Percentiles rank a stretch among this genome's conserved stretches.
Evolutionary conservation across 2,888 invertebrate genomes (phyloP).

Genomic region (Hoplodrina blanda): DNA sequence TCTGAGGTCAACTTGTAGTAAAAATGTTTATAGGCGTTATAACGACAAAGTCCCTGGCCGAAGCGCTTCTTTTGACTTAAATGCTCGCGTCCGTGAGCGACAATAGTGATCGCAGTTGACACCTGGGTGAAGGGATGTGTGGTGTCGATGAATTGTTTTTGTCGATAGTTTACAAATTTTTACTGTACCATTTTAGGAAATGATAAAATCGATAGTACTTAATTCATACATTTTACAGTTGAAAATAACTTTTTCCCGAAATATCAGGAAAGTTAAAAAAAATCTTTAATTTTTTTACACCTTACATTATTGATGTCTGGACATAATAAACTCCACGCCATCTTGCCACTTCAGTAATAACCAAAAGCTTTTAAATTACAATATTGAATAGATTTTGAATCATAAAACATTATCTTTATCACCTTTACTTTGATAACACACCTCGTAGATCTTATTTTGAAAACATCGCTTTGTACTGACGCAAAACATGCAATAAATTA

Average conservation of each 20-base stretch:
- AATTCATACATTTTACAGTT: neutral
- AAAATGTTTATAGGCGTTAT: constrained; percentile 77
- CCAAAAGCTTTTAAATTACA: constrained; percentile 11
- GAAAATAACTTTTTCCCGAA: neutral
- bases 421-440: constrained; percentile 40
- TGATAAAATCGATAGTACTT: neutral
- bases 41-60: constrained; percentile 82
- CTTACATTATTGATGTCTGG: neutral
- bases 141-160: constrained; percentile 43
- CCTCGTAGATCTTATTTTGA: constrained; percentile 53
- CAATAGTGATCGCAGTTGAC: constrained; percentile 86
- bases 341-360: neutral
- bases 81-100: constrained; percentile 85
- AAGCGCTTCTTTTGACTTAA: constrained; percentile 87
- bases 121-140: constrained; percentile 82
- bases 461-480: constrained; percentile 43
- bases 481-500: constrained; percentile 58
- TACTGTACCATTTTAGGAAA: neutral
- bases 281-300: neutral
- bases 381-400: constrained; percentile 23
- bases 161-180: constrained; percentile 46
- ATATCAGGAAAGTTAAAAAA: neutral
- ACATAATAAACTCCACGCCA: neutral
- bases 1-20: constrained; percentile 70
- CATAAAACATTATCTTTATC: constrained; percentile 29